phyloP scores from a whole-genome alignment of 2,797 vertebrate genomes.

The Acestrorhynchus altus region DNA sequence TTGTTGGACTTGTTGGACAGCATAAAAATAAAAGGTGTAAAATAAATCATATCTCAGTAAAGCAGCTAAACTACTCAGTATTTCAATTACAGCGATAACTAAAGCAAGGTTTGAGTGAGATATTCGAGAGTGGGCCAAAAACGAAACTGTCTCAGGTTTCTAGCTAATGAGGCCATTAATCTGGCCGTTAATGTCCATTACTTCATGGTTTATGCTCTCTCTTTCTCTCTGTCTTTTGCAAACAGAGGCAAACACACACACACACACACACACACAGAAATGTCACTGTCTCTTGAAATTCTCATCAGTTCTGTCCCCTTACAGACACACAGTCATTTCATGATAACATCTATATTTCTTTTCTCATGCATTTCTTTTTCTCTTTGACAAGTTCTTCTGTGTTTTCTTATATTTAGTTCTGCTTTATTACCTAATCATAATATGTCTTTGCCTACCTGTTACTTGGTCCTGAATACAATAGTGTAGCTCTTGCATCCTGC shows the following conservation, averaged over 20 bases:
- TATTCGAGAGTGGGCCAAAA: too few relatives aligned
- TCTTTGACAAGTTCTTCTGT: background rate
- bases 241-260: background rate
- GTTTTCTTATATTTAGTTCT: background rate
- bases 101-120: too few relatives aligned
- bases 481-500: too few relatives aligned
- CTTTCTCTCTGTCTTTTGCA: background rate
- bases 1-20: too few relatives aligned
- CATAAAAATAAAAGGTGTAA: too few relatives aligned
- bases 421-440: background rate
- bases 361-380: background rate
- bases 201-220: background rate
- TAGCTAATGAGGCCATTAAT: too few relatives aligned
- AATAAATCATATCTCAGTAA: too few relatives aligned
- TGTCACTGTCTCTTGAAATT: slow-evolving; percentile 34
- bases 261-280: slow-evolving; percentile 9
- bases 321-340: slow-evolving; percentile 1
- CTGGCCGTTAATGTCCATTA: background rate
- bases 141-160: too few relatives aligned
- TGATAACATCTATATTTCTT: background rate
- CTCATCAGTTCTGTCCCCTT: slow-evolving; percentile 21
- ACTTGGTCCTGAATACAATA: too few relatives aligned
- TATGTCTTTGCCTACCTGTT: too few relatives aligned
- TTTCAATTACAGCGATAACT: too few relatives aligned
- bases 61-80: too few relatives aligned